Conservation (phyloP, 2,113 vertebrate species). For the Sinocyclocheilus grahami region DNA sequence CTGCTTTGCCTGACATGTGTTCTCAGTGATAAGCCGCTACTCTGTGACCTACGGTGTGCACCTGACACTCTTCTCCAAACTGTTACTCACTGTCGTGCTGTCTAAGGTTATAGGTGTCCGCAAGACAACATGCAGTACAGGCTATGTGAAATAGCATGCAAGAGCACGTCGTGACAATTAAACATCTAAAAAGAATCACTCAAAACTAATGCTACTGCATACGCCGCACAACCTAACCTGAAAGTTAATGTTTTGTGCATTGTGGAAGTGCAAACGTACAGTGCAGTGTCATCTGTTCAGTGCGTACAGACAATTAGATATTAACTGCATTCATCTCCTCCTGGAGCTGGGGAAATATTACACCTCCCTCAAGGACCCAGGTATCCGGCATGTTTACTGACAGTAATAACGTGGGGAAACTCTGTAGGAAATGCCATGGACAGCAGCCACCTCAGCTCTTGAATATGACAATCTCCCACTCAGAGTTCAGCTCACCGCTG, state of each 20-base stretch:
- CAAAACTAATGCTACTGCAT: neutral
- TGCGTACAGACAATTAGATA: conserved; percentile 6
- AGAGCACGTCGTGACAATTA: neutral
- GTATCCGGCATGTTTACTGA: conserved; percentile 40
- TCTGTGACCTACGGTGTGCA: conserved; percentile 29
- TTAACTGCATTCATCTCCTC: conserved; percentile 12
- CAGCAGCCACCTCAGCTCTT: neutral
- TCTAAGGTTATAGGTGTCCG: neutral
- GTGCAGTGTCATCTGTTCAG: neutral
- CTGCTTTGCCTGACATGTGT: conserved; percentile 44
- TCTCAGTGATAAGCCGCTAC: conserved; percentile 41
- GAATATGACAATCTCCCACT: conserved; percentile 35
- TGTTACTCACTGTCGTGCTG: conserved; percentile 23
- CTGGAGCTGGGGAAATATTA: conserved; percentile 22
- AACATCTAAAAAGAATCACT: neutral
- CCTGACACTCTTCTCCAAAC: conserved; percentile 40
- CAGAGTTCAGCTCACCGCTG: neutral
- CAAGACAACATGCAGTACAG: neutral
- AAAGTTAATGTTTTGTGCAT: neutral
- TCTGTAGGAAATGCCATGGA: conserved; percentile 35
- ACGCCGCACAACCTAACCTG: neutral
- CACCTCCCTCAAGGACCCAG: conserved; percentile 17
- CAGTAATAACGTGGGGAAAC: conserved; percentile 44
- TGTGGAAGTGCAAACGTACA: neutral
- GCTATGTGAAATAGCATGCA: neutral